These are phyloP conservation scores for Antechinus flavipes DNA, from an alignment of 2,113 vertebrate species.

Conservation along the genomic window DNA sequence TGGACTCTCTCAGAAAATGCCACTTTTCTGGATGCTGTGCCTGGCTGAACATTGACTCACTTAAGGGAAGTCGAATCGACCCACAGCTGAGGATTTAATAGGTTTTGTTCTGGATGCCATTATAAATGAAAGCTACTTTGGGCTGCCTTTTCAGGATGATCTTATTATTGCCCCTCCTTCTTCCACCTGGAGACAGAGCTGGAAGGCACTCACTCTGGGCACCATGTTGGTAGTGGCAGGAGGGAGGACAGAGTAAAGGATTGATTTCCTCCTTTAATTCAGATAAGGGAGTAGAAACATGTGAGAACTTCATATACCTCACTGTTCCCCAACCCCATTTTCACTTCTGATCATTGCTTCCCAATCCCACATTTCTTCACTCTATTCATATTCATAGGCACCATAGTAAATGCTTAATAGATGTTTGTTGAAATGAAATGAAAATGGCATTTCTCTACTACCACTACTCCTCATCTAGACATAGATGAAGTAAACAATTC, in stretches of 20 bases:
- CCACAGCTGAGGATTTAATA: background rate
- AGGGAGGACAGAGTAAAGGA: background rate
- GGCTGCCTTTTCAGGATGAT: background rate
- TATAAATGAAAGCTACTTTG: slow-evolving; percentile 11
- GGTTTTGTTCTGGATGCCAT: background rate
- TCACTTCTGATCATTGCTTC: background rate
- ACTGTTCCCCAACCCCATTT: background rate
- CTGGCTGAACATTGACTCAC: background rate
- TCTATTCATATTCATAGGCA: background rate
- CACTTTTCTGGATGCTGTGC: background rate
- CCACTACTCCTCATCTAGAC: background rate
- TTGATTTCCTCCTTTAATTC: background rate
- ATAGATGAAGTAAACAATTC: background rate
- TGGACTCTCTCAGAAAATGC: background rate
- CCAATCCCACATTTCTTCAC: background rate
- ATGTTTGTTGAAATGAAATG: background rate
- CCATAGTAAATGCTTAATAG: background rate
- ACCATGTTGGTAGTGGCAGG: background rate
- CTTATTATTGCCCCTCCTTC: background rate
- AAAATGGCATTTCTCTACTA: background rate
- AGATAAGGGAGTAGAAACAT: background rate
- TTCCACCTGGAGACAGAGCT: background rate
- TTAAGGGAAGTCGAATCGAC: slow-evolving; percentile 12
- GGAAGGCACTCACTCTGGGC: background rate
- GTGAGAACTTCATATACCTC: background rate